Evolutionary conservation across 2,797 vertebrate genomes (phyloP), one percentile per base, ranked within the genome.

Genomic region (Salarias fasciatus): DNA sequence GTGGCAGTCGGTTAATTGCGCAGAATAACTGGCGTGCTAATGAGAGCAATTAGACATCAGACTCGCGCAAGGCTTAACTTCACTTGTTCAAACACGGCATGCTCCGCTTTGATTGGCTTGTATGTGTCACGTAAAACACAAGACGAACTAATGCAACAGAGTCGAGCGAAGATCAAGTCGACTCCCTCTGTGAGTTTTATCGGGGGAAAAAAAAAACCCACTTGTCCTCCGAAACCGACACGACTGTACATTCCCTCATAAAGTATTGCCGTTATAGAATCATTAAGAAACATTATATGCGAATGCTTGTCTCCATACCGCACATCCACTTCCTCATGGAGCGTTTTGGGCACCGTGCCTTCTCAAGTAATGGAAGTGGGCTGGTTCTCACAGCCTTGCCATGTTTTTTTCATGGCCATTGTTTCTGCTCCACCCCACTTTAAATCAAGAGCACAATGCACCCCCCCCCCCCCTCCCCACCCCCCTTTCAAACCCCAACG

Each of bases 331-430:
- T 55, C 44, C 18, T 24, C n/a, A 6, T 58, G 62, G 64, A 70
- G 61, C 69, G 40, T 81, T 84, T 75, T 53, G 60, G 69, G 62
- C 69, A 15, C 29, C 0, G 41, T 41, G 67, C 68, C 64, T 69
- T 69, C 63, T 51, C 31, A 73, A 82, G 79, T 87, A 86, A 90
- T 86, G 84, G 84, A 85, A 79, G 77, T 77, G 57, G 48, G 62
- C 66, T 53, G 55, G 67, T 54, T 69, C 69, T 66, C 69, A 60
- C 69, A 75, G 78, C 68, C 49, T 65, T 59, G 53, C 69, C 79
- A 88, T 89, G 88, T 87, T 91, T 88, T 87, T 91, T 91, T 91
- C 87, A 92, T 92, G 82, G 80, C 83, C 79, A 91, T 92, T 92
- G 91, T 92, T 92, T 90, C 89, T 85, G 86, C 88, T 83, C 80